phyloP scores from a whole-genome alignment of 2,113 vertebrate species.

The Notechis scutatus region DNA sequence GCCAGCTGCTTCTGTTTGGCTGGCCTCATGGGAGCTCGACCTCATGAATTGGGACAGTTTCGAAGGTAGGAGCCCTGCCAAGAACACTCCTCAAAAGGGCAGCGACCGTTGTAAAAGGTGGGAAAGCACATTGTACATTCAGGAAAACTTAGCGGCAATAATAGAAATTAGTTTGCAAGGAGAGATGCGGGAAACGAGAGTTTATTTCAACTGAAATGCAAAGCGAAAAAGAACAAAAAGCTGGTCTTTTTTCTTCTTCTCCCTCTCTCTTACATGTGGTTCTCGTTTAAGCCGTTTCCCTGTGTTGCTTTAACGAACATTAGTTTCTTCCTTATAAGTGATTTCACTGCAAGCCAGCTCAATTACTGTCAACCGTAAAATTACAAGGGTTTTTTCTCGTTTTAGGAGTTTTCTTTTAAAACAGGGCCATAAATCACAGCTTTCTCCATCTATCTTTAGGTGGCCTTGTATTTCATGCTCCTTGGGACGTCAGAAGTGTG shows the following conservation, averaged over 20 bases:
- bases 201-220: not conserved
- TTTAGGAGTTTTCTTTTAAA: not conserved
- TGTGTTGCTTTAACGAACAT: conserved; percentile 1
- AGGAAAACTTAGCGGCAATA: not conserved
- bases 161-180: not conserved
- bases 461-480: not conserved
- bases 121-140: not conserved
- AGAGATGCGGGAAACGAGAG: not conserved
- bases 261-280: not conserved
- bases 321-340: conserved; percentile 22
- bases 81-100: not conserved
- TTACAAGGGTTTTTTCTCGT: not conserved
- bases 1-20: conserved; percentile 11
- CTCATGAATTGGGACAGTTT: not conserved
- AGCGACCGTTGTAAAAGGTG: not conserved
- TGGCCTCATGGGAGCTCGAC: not conserved
- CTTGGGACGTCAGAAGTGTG: not conserved
- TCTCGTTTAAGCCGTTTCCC: not conserved
- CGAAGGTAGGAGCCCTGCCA: not conserved
- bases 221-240: not conserved
- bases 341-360: conserved; percentile 3
- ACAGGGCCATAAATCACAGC: not conserved
- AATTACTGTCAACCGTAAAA: conserved; percentile 7
- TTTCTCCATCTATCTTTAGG: not conserved
- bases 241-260: not conserved